phyloP scores from a whole-genome alignment of 2,888 invertebrate genomes.

The Eilema caniola region DNA sequence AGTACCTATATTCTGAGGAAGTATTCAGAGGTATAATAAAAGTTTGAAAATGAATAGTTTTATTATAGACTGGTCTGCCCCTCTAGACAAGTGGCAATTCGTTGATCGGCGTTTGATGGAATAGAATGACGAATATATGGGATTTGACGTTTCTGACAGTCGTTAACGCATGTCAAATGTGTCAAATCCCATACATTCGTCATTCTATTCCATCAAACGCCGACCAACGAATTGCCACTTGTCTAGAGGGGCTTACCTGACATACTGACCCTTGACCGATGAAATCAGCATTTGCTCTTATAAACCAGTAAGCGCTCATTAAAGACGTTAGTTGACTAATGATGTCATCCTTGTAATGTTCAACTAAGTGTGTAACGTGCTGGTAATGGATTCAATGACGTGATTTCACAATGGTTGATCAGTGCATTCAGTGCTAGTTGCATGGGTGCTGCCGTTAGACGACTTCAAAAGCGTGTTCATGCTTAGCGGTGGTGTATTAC shows the following conservation, averaged over 20 bases:
- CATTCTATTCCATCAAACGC: too few species aligned
- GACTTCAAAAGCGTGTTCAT: constrained; percentile 61
- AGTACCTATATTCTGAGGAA: not conserved
- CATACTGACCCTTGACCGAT: not conserved
- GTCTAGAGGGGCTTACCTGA: too few species aligned
- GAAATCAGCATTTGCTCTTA: not conserved
- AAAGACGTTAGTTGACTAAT: constrained; percentile 6
- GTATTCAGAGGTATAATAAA: not conserved
- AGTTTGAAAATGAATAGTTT: not conserved
- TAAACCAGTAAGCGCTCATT: constrained; percentile 1
- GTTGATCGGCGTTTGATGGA: too few species aligned
- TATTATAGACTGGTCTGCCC: not conserved
- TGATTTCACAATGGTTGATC: constrained; percentile 53
- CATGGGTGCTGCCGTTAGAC: constrained; percentile 61
- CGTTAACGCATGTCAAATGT: too few species aligned
- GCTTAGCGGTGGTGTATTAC: constrained; percentile 63
- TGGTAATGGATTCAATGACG: constrained; percentile 43
- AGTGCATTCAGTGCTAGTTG: constrained; percentile 31
- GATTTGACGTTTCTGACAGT: too few species aligned
- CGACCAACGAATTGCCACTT: too few species aligned
- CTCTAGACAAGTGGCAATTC: too few species aligned
- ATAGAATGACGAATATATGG: too few species aligned
- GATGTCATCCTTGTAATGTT: constrained; percentile 17
- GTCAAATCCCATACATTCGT: too few species aligned
- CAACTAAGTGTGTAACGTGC: constrained; percentile 29